These are phyloP conservation scores for Eublepharis macularius DNA, from an alignment of 2,113 vertebrate genomes.

Conservation along the genomic window DNA sequence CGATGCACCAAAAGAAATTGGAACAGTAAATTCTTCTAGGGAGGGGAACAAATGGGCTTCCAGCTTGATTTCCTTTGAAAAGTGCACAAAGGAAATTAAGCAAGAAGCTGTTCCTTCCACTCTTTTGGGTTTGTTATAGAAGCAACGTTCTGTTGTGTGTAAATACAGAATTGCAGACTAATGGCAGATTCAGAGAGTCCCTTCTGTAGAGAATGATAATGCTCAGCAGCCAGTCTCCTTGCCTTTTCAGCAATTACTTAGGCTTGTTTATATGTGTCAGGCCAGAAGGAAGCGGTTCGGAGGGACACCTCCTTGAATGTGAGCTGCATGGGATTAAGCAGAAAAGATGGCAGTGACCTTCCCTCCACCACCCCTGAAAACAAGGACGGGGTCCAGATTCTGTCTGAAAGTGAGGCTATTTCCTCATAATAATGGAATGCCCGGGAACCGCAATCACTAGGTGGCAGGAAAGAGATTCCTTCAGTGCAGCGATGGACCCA, in stretches of 20 bases:
- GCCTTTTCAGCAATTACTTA: background rate
- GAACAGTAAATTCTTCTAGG: conserved; percentile 34
- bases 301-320: background rate
- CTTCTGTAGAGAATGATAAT: background rate
- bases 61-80: conserved; percentile 33
- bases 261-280: background rate
- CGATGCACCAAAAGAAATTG: conserved; percentile 5
- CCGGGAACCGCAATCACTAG: background rate
- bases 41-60: conserved; percentile 24
- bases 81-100: conserved; percentile 22
- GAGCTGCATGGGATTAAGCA: background rate
- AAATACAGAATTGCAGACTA: background rate
- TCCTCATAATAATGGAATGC: background rate
- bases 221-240: background rate
- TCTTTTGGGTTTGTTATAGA: background rate
- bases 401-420: too few relatives aligned
- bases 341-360: background rate
- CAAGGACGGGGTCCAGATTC: background rate
- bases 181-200: background rate
- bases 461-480: background rate
- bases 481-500: too few relatives aligned
- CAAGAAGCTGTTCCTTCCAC: background rate
- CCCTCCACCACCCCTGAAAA: background rate
- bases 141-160: background rate
- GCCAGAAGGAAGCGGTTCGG: background rate